A percentile compares a stretch with the other conserved stretches of the same genome.
These are phyloP conservation scores for Operophtera brumata DNA, from an alignment of 2,888 invertebrate genomes.

Conservation along the genomic window DNA sequence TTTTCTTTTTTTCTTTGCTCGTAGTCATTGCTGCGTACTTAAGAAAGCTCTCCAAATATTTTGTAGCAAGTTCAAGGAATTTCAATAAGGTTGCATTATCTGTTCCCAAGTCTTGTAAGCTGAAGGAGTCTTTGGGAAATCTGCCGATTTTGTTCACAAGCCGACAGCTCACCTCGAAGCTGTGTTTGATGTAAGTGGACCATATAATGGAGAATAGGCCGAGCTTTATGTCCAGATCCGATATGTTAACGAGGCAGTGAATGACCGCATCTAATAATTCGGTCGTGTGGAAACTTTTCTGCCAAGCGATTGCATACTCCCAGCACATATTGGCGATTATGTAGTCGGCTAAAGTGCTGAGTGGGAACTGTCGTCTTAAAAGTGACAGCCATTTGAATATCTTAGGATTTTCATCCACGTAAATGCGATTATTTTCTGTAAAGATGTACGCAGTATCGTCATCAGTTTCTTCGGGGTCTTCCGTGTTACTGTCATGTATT, in stretches of 20 bases:
- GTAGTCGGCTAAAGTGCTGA: conserved; percentile 89
- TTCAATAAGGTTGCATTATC: conserved; percentile 81
- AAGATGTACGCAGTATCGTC: conserved; percentile 54
- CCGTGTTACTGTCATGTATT: conserved; percentile 37
- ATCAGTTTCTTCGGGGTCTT: conserved; percentile 37
- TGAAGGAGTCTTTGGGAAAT: conserved; percentile 91
- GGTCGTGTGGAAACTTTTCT: conserved; percentile 85
- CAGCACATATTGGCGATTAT: conserved; percentile 93
- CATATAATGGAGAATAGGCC: conserved; percentile 93
- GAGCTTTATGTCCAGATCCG: conserved; percentile 84
- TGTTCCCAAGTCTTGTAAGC: conserved; percentile 87
- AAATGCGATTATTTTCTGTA: conserved; percentile 58
- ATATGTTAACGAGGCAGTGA: conserved; percentile 84
- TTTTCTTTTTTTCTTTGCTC: conserved; percentile 58
- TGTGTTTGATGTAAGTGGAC: conserved; percentile 92
- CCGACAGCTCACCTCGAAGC: conserved; percentile 87
- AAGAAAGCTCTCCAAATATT: conserved; percentile 73
- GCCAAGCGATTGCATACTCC: conserved; percentile 95
- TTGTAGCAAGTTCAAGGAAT: conserved; percentile 70
- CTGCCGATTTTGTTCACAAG: conserved; percentile 91
- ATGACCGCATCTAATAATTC: conserved; percentile 86
- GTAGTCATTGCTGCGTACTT: conserved; percentile 61
- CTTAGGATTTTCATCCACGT: conserved; percentile 66
- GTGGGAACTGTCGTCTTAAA: conserved; percentile 89
- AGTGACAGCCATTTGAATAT: conserved; percentile 83